phyloP scores from a whole-genome alignment of 2,113 vertebrate genomes.

The Spermophilus dauricus region DNA sequence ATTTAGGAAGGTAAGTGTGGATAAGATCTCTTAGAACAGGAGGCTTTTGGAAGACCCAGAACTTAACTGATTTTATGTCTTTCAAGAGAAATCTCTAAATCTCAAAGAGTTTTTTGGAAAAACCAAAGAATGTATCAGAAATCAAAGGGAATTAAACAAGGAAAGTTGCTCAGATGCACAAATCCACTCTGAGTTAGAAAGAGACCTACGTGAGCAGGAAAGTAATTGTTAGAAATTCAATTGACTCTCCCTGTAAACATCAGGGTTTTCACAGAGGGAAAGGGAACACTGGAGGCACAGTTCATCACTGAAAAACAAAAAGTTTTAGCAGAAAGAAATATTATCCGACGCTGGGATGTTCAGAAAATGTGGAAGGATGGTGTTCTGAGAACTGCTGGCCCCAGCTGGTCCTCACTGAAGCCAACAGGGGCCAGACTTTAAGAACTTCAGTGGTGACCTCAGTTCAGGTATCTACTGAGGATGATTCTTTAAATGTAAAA shows the following conservation, averaged over 20 bases:
- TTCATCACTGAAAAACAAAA: not conserved
- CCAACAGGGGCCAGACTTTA: not conserved
- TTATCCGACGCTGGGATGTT: not conserved
- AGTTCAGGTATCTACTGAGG: not conserved
- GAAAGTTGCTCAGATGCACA: not conserved
- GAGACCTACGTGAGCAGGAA: not conserved
- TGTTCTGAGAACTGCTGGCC: not conserved
- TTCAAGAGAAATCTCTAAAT: slow-evolving; percentile 24
- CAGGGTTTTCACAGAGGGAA: not conserved
- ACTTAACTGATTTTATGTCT: not conserved
- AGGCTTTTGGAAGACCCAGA: not conserved
- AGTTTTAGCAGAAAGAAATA: not conserved
- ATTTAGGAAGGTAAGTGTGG: not conserved
- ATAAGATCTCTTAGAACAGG: not conserved
- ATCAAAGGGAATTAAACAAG: not conserved
- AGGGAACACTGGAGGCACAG: not conserved
- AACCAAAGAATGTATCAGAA: slow-evolving; percentile 46
- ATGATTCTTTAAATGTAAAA: not conserved
- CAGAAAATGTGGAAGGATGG: not conserved
- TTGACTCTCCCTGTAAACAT: not conserved
- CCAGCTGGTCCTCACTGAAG: not conserved
- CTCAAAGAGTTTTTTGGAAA: not conserved
- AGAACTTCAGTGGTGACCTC: not conserved
- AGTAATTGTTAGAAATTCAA: not conserved
- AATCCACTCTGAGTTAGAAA: not conserved